Conservation (phyloP, 2,888 invertebrate genomes). For the Julus scanicus region DNA sequence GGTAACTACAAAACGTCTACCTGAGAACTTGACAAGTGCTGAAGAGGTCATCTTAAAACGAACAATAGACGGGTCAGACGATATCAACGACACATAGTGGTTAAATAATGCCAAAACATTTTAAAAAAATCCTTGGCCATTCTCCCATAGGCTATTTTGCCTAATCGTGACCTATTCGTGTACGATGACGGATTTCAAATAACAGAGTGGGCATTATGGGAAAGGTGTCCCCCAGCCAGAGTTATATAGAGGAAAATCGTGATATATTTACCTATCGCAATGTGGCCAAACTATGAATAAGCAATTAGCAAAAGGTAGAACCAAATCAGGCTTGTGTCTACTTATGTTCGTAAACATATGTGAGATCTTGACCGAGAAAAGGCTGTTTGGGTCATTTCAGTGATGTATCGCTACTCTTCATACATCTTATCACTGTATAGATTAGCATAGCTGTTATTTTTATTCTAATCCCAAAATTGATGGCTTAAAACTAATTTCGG, state of each 20-base stretch:
- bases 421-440: not conserved
- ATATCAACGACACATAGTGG: constrained; percentile 13
- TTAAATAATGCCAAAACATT: constrained; percentile 4
- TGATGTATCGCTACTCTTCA: not conserved
- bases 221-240: constrained; percentile 7
- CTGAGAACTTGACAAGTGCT: constrained; percentile 36
- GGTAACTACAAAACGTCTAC: not conserved
- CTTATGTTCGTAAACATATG: not conserved
- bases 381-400: not conserved
- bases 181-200: constrained; percentile 34
- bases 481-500: not conserved
- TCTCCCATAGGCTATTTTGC: not conserved
- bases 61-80: constrained; percentile 37
- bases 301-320: constrained; percentile 20
- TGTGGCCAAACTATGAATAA: constrained; percentile 38
- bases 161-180: constrained; percentile 31
- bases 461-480: constrained; percentile 11
- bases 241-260: constrained; percentile 25
- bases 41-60: constrained; percentile 39
- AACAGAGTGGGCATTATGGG: constrained; percentile 10
- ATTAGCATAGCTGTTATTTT: constrained; percentile 1
- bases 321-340: not conserved
- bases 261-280: not conserved
- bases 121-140: constrained; percentile 8
- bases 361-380: constrained; percentile 42